These are phyloP conservation scores for Diachasmimorpha longicaudata DNA, from an alignment of 1,140 invertebrate genomes.

Conservation along the genomic window DNA sequence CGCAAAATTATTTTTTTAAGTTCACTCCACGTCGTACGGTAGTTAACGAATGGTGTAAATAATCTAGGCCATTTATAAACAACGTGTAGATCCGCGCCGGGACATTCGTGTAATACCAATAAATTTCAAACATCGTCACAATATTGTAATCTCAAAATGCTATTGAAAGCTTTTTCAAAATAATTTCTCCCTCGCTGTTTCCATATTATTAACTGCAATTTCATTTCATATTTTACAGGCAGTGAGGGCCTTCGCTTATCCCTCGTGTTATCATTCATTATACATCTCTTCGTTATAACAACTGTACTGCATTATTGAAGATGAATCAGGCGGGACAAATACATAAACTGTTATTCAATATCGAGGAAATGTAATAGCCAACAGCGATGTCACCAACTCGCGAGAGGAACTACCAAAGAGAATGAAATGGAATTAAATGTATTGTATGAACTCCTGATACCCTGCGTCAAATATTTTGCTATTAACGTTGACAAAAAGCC, in stretches of 20 bases:
- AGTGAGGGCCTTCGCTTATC: not conserved
- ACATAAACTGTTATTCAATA: not conserved
- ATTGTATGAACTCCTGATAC: not conserved
- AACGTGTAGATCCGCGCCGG: no score
- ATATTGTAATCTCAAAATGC: no score
- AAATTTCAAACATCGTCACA: no score
- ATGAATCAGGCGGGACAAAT: not conserved
- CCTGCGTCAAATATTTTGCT: conserved; percentile 8
- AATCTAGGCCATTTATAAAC: no score
- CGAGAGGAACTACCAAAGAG: not conserved
- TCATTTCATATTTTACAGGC: not conserved
- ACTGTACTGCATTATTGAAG: not conserved
- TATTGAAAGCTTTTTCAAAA: no score
- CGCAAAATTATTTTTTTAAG: no score
- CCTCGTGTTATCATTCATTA: conserved; percentile 7
- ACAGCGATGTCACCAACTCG: not conserved
- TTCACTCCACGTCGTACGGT: no score
- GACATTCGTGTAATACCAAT: no score
- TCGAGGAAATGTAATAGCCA: not conserved
- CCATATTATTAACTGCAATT: not conserved
- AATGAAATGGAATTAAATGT: not conserved
- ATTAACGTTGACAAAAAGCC: not conserved
- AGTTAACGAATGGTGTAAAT: no score
- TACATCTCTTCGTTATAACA: not conserved
- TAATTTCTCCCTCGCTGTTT: no score